Evolutionary conservation across 2,797 vertebrate genomes (phyloP), one percentile per base, ranked within the genome.

Genomic region (Emydoidea blandingii): DNA sequence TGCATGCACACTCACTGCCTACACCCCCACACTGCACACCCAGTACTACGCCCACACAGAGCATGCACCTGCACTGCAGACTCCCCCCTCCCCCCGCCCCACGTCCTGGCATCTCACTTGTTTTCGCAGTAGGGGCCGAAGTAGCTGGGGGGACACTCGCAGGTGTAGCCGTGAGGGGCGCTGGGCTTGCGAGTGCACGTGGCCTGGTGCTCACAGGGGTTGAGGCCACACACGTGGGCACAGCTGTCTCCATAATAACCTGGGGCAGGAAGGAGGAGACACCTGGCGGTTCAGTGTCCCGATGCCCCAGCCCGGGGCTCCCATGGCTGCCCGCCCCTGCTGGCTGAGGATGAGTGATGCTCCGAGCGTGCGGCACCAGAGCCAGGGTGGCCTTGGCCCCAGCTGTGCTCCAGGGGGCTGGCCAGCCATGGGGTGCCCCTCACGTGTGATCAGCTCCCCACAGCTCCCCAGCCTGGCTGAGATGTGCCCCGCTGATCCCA

Each of bases 61-160:
- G 49, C 54, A 5, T 23, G 9, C 52, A 53, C 52, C 15, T 6
- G 19, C 53, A 21, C 53, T 53, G 18, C 53, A 53, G 16, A 53
- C 53, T 12, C 5, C 56, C 25, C 56, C 56, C n/a, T 23, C 8
- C 15, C 0, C 25, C 37, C 25, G 29, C 56, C 25, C 56, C 56
- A 10, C 3, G 6, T 19, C 86, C 16, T 18, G 7, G 11, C 2
- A 1, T 78, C 96, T 90, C 91, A 99, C 99, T 98, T 99, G 98
- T 99, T 99, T 97, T 99, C 99, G 91, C 99, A 99, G 98, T 99
- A 99, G 8, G 98, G 98, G 57, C 99, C 99, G 0, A 99, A 99
- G 97, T 98, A 99, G 96, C 98, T 99, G 27, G 97, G 98, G 85
- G 98, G 98, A 96, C 99, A 99, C 94, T 99, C 98, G 44, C 99